Evolutionary conservation across 2,797 vertebrate genomes (phyloP).

Genomic region (Enteromius fasciolatus): DNA sequence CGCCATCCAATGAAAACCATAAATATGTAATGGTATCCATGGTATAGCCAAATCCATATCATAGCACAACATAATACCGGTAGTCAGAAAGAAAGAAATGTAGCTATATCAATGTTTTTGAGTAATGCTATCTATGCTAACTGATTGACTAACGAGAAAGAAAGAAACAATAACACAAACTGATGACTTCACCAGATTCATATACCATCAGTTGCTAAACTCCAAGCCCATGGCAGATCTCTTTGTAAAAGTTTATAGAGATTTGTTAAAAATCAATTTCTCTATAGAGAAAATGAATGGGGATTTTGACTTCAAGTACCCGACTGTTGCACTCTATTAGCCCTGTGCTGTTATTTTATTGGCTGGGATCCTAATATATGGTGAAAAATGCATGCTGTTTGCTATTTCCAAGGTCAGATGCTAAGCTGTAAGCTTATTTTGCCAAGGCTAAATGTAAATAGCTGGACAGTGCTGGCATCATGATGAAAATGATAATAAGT

Average conservation of each 20-base stretch:
- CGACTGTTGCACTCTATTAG: background rate
- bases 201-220: background rate
- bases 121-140: too few species aligned
- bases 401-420: constrained; percentile 50
- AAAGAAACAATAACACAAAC: background rate
- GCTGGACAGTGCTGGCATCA: background rate
- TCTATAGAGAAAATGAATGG: background rate
- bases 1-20: too few species aligned
- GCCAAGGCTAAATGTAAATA: constrained; percentile 10
- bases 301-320: background rate
- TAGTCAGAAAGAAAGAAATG: too few species aligned
- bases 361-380: constrained; percentile 60
- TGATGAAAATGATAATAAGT: constrained; percentile 2
- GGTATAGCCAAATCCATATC: too few species aligned
- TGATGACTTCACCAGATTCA: too few species aligned
- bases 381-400: constrained; percentile 58
- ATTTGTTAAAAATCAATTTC: background rate
- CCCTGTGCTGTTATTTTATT: constrained; percentile 64
- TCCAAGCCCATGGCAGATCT: background rate
- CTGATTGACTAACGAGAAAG: too few species aligned
- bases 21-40: too few species aligned
- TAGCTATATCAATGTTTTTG: background rate
- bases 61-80: too few species aligned
- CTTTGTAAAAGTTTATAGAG: background rate
- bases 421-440: constrained; percentile 19